A percentile compares a stretch with the other conserved stretches of the same genome.
Conservation (phyloP, 2,888 invertebrate species). For the Eristalis arbustorum region DNA sequence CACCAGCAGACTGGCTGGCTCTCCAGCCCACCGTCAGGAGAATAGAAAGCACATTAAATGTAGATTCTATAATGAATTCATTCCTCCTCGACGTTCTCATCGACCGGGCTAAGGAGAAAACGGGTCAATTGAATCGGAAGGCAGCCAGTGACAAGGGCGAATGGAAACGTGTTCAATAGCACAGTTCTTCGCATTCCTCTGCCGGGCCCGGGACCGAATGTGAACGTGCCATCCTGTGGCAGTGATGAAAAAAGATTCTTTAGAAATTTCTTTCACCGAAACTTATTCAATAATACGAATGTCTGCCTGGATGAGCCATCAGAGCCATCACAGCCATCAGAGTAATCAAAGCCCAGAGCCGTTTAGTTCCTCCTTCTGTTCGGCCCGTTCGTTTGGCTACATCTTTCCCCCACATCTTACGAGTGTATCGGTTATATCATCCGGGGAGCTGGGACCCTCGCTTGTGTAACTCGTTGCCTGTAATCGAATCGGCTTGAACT, state of each 20-base stretch:
- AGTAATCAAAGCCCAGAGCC: neutral
- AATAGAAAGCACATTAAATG: slow-evolving; percentile 8
- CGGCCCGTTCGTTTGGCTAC: neutral
- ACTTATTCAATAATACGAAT: slow-evolving; percentile 65
- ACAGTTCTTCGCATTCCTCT: slow-evolving; percentile 48
- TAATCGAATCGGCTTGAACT: slow-evolving; percentile 46
- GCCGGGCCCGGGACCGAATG: slow-evolving; percentile 51
- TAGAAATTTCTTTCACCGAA: slow-evolving; percentile 48
- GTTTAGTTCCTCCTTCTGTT: neutral
- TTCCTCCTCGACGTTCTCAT: slow-evolving; percentile 15
- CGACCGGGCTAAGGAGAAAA: slow-evolving; percentile 11
- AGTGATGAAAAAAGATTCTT: slow-evolving; percentile 42
- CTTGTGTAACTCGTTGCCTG: slow-evolving; percentile 19
- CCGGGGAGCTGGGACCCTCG: neutral
- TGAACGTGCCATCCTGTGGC: slow-evolving; percentile 50
- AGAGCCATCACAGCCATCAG: neutral
- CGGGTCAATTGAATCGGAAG: slow-evolving; percentile 39
- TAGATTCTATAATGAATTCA: slow-evolving; percentile 63
- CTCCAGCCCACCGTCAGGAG: neutral
- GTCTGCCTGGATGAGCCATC: slow-evolving; percentile 24
- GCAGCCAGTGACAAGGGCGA: neutral
- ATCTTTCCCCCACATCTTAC: slow-evolving; percentile 5
- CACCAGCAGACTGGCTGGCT: neutral
- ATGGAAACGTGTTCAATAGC: slow-evolving; percentile 52
- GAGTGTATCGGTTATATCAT: slow-evolving; percentile 26